Conservation (phyloP, 2,797 vertebrate species). For the Gymnocypris eckloni region DNA sequence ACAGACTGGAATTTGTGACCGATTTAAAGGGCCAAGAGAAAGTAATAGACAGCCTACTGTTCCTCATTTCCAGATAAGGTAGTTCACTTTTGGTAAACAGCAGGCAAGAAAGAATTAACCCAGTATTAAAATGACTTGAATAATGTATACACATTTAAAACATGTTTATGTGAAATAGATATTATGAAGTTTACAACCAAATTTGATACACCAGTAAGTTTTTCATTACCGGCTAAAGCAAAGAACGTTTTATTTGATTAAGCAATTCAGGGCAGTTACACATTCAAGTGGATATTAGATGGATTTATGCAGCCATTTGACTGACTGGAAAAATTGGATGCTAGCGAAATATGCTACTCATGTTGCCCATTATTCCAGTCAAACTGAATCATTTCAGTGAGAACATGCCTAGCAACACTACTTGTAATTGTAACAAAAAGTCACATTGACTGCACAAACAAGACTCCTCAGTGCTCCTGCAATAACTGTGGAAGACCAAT, state of each 20-base stretch:
- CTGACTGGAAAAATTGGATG: not conserved
- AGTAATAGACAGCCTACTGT: not conserved
- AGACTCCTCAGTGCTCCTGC: not conserved
- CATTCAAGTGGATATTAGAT: not conserved
- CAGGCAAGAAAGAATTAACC: not conserved
- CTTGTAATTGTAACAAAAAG: not conserved
- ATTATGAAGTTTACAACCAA: not conserved
- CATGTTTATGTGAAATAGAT: not conserved
- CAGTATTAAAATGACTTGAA: not conserved
- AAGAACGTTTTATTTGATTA: not conserved
- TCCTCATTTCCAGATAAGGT: not conserved
- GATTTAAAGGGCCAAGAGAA: not conserved
- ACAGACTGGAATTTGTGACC: not conserved
- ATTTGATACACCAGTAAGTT: too few relatives aligned
- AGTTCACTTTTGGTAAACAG: constrained; percentile 19
- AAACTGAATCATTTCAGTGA: not conserved
- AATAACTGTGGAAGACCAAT: constrained; percentile 10
- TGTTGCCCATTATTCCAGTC: not conserved
- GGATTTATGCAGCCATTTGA: constrained; percentile 6
- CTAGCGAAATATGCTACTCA: not conserved
- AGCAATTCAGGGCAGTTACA: not conserved
- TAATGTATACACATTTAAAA: not conserved
- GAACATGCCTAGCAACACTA: not conserved
- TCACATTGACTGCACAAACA: not conserved
- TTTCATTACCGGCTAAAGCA: not conserved